Evolutionary conservation across 2,888 invertebrate species (phyloP).

Genomic region (Sarcophaga variegata): DNA sequence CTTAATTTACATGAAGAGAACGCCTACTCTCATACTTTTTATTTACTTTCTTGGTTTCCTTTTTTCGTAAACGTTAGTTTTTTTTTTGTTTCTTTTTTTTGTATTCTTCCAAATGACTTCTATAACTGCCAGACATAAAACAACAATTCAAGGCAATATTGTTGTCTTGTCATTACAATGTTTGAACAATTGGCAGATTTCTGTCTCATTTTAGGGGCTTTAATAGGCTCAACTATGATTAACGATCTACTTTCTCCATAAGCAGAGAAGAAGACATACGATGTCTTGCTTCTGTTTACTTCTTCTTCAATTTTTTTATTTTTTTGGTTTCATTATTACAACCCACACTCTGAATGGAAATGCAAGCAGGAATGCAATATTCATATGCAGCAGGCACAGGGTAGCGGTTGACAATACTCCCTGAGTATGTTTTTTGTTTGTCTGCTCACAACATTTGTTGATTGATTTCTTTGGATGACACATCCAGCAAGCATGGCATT

Average conservation of each 20-base stretch:
- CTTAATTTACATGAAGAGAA: no score
- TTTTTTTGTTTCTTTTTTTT: no score
- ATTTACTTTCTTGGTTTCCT: no score
- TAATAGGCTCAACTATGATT: slow-evolving; percentile 66
- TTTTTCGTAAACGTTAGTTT: no score
- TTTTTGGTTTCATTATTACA: not conserved
- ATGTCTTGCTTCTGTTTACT: slow-evolving; percentile 28
- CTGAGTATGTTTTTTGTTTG: slow-evolving; percentile 56
- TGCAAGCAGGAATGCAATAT: not conserved
- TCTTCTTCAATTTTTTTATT: no score
- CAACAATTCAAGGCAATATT: no score
- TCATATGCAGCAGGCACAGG: slow-evolving; percentile 8
- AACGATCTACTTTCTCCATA: slow-evolving; percentile 40
- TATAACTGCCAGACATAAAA: no score
- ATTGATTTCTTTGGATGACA: slow-evolving; percentile 70
- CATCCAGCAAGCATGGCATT: slow-evolving; percentile 26
- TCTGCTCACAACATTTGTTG: slow-evolving; percentile 26
- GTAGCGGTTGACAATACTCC: not conserved
- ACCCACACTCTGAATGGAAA: not conserved
- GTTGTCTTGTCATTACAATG: not conserved
- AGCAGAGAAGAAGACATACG: not conserved
- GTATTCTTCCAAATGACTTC: no score
- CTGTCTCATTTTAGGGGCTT: slow-evolving; percentile 7
- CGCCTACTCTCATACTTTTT: no score
- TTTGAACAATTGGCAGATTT: not conserved